These are phyloP conservation scores for Lasioglossum villosulum DNA, from an alignment of 2,888 invertebrate species.

Conservation along the genomic window DNA sequence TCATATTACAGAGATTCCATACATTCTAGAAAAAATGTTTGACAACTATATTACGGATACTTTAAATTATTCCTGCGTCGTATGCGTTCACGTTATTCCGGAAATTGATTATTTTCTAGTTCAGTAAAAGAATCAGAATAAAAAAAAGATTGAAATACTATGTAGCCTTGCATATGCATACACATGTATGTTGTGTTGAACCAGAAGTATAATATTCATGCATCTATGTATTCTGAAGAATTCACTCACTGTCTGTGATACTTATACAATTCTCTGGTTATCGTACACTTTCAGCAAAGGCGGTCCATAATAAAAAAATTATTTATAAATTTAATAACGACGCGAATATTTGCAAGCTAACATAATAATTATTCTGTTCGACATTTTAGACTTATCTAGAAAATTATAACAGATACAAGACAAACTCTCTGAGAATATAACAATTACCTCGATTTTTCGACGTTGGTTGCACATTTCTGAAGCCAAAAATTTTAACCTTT, in stretches of 20 bases:
- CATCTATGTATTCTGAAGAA: background rate
- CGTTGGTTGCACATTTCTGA: constrained; percentile 47
- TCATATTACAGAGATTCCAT: background rate
- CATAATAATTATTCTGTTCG: background rate
- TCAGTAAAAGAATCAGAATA: background rate
- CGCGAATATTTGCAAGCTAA: background rate
- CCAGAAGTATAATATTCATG: background rate
- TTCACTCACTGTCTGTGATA: constrained; percentile 10
- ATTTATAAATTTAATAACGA: background rate
- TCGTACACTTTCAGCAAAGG: background rate
- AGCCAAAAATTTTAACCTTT: constrained; percentile 45
- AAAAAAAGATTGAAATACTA: background rate
- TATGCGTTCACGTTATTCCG: background rate
- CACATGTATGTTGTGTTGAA: background rate
- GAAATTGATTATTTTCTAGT: background rate
- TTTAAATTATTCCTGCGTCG: background rate
- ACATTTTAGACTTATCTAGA: background rate
- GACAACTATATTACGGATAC: background rate
- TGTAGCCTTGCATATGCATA: background rate
- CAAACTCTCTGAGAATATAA: background rate
- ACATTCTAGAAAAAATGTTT: background rate
- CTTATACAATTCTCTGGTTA: background rate
- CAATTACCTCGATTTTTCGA: background rate
- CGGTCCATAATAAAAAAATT: background rate
- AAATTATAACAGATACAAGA: background rate